Evolutionary conservation across 2,113 vertebrate genomes (phyloP).

Genomic region (Ceratotherium simum): DNA sequence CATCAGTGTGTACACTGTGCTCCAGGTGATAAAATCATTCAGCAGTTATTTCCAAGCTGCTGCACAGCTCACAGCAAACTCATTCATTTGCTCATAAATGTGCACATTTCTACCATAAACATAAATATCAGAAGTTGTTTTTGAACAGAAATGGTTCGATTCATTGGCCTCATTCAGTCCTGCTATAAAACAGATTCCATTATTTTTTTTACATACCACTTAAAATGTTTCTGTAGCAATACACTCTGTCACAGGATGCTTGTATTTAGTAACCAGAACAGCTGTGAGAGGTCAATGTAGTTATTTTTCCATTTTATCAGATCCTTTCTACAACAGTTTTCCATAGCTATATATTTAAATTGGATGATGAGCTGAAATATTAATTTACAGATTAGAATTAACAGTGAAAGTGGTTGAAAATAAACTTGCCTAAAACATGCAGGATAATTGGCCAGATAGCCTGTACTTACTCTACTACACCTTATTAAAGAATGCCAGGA

Average conservation of each 20-base stretch:
- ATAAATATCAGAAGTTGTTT: conserved; percentile 15
- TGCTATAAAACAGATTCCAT: neutral
- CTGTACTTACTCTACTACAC: neutral
- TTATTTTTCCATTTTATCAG: neutral
- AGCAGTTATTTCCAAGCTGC: neutral
- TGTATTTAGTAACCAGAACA: neutral
- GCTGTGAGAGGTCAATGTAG: neutral
- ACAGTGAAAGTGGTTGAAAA: neutral
- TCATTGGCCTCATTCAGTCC: neutral
- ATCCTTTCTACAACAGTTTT: neutral
- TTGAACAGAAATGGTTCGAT: neutral
- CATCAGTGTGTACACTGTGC: accelerated
- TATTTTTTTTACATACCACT: neutral
- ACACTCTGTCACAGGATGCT: neutral
- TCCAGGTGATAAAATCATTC: too few relatives aligned
- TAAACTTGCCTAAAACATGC: neutral
- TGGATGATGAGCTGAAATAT: neutral
- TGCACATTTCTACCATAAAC: neutral
- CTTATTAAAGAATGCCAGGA: neutral
- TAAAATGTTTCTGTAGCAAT: neutral
- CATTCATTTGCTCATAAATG: neutral
- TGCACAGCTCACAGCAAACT: neutral
- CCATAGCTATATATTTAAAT: neutral
- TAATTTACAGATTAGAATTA: conserved; percentile 11
- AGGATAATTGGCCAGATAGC: neutral